Conservation (phyloP, 1,140 invertebrate species). For the Myzus persicae region DNA sequence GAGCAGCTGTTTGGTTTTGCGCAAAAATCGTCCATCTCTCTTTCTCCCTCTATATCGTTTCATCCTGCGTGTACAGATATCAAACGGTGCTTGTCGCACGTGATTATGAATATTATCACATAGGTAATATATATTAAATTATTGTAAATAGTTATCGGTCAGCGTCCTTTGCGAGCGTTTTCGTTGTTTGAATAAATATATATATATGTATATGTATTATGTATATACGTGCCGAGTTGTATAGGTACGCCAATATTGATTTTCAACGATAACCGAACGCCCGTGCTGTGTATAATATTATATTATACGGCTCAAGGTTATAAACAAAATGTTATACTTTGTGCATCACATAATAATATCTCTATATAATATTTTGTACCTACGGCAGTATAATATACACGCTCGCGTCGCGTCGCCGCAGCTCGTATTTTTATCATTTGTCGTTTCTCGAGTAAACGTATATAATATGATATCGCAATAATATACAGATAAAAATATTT, state of each 20-base stretch:
- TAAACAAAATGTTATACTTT: not conserved
- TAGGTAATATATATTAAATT: too few relatives aligned
- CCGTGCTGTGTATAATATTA: not conserved
- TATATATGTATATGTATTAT: not conserved
- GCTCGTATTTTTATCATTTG: not conserved
- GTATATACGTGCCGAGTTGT: not conserved
- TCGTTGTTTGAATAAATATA: not conserved
- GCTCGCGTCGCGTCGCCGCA: too few relatives aligned
- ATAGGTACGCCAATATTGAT: conserved; percentile 42
- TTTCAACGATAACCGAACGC: conserved; percentile 48
- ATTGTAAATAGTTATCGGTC: too few relatives aligned
- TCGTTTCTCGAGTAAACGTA: not conserved
- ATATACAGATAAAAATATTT: not conserved
- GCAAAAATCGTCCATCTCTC: too few relatives aligned
- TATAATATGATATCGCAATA: not conserved
- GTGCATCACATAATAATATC: not conserved
- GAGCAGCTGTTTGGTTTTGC: too few relatives aligned
- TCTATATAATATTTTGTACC: too few relatives aligned
- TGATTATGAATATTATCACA: not conserved
- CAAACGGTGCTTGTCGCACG: not conserved
- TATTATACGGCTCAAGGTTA: conserved; percentile 31
- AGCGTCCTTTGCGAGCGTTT: not conserved
- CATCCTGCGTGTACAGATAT: not conserved
- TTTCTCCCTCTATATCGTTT: too few relatives aligned
- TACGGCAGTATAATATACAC: not conserved